Conservation (phyloP, 2,888 invertebrate species). For the Eristalis arbustorum region DNA sequence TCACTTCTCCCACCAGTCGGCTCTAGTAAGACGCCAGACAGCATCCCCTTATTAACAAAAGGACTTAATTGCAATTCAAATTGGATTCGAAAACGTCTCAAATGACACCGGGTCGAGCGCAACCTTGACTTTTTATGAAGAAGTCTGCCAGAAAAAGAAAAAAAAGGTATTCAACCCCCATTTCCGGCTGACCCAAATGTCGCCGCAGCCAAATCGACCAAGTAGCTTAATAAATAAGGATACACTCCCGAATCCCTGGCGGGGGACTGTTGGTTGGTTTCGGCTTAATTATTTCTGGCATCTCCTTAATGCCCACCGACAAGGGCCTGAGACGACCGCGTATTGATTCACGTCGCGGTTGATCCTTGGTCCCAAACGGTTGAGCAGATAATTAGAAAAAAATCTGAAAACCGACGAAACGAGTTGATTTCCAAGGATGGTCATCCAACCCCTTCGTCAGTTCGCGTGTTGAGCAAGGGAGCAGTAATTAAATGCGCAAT, state of each 20-base stretch:
- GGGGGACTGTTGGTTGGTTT: neutral
- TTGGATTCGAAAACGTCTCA: neutral
- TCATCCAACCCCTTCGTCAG: neutral
- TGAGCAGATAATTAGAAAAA: conserved; percentile 19
- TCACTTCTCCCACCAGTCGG: no score
- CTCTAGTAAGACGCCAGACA: no score
- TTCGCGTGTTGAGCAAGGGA: neutral
- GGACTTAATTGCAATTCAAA: neutral
- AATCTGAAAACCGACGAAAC: neutral
- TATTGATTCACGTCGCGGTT: conserved; percentile 30
- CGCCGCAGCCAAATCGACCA: neutral
- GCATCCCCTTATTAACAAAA: neutral
- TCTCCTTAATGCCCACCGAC: neutral
- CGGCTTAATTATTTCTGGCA: conserved; percentile 2
- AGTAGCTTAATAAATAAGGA: neutral
- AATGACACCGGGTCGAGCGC: no score
- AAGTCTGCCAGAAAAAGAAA: neutral
- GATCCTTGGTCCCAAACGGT: conserved; percentile 10
- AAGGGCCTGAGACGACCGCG: neutral
- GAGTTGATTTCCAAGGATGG: neutral
- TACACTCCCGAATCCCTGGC: neutral
- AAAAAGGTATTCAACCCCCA: neutral
- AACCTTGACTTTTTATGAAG: neutral
- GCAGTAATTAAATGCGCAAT: neutral
- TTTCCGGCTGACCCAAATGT: neutral